These are phyloP conservation scores for Epinephelus moara DNA, from an alignment of 2,113 vertebrate species.

Conservation along the genomic window DNA sequence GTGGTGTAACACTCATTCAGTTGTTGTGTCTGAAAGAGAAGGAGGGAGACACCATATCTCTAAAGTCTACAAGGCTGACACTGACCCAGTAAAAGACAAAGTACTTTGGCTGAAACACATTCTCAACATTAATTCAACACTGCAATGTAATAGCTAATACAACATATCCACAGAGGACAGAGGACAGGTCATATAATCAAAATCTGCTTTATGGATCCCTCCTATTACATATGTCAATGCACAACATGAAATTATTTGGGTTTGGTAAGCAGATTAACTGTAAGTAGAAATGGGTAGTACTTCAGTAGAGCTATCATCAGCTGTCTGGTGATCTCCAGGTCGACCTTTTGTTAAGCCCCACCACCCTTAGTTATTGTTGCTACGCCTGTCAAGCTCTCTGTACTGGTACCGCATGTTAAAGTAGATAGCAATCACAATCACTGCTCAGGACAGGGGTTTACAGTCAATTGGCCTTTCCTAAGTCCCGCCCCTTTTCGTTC, in stretches of 20 bases:
- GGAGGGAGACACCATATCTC: background rate
- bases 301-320: background rate
- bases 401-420: background rate
- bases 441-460: too few relatives aligned
- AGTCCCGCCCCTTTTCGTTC: too few relatives aligned
- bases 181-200: background rate
- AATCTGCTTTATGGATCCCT: background rate
- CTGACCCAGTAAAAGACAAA: constrained; percentile 34
- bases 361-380: background rate
- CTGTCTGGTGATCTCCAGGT: background rate
- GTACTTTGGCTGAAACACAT: constrained; percentile 66
- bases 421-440: background rate
- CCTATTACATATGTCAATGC: background rate
- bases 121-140: background rate
- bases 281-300: background rate
- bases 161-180: background rate
- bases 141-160: background rate
- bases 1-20: background rate
- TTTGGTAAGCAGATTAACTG: background rate
- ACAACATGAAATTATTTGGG: background rate
- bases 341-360: background rate
- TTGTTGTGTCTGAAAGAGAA: constrained; percentile 7
- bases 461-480: too few relatives aligned
- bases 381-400: background rate
- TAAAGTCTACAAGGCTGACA: background rate